phyloP scores from a whole-genome alignment of 2,113 vertebrate species.

The Lycocorax pyrrhopterus region DNA sequence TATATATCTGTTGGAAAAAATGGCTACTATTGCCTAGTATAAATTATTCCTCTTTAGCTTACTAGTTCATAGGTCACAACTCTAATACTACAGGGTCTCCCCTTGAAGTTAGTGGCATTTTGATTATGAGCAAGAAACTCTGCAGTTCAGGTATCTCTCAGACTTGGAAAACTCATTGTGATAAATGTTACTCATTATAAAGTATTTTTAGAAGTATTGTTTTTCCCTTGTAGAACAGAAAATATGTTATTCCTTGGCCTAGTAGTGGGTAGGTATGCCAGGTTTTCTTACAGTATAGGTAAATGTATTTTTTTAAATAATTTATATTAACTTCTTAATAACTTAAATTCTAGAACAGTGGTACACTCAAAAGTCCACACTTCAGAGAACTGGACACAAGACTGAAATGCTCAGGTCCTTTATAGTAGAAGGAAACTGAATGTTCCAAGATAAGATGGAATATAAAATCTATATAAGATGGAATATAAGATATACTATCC shows the following conservation, averaged over 20 bases:
- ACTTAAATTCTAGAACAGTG: neutral
- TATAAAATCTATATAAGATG: neutral
- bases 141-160: neutral
- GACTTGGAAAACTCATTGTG: neutral
- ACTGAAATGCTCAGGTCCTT: neutral
- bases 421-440: rapidly evolving
- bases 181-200: neutral
- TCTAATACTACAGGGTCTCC: neutral
- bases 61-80: neutral
- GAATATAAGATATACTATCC: neutral
- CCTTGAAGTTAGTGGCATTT: neutral
- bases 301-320: neutral
- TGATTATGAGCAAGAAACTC: neutral
- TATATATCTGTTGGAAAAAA: neutral
- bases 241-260: neutral
- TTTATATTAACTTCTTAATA: neutral
- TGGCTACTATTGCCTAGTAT: neutral
- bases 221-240: neutral
- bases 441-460: neutral
- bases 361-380: neutral
- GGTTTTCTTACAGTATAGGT: neutral
- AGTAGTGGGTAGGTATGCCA: neutral
- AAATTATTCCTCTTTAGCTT: neutral
- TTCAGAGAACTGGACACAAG: neutral
- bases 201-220: neutral